Conservation (phyloP, 1,140 invertebrate species). For the Drosophila takahashii region DNA sequence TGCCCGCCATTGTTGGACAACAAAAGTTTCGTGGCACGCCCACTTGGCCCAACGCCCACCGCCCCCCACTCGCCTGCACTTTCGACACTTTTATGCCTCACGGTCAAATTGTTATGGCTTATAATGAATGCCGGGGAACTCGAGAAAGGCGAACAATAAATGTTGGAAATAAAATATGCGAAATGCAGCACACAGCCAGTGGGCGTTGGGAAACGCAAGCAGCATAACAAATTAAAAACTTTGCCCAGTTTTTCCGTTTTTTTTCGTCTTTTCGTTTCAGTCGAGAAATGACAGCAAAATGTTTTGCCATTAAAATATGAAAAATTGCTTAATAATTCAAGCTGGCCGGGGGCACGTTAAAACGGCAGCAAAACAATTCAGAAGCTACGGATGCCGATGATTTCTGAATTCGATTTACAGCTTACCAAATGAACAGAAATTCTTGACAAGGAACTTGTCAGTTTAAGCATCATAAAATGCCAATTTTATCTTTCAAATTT, state of each 20-base stretch:
- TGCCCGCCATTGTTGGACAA: conserved; percentile 40
- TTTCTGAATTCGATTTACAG: conserved; percentile 28
- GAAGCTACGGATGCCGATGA: conserved; percentile 15
- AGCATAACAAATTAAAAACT: conserved; percentile 81
- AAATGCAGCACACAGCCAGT: conserved; percentile 42
- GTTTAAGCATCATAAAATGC: neutral
- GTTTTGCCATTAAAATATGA: conserved; percentile 80
- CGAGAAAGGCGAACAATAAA: conserved; percentile 59
- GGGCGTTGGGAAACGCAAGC: conserved; percentile 34
- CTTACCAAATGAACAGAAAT: conserved; percentile 16
- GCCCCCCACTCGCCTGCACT: conserved; percentile 53
- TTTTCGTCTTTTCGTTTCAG: conserved; percentile 12
- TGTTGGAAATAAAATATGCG: conserved; percentile 63
- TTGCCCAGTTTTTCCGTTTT: conserved; percentile 43
- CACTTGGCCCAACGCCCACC: conserved; percentile 50
- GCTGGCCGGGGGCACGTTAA: conserved; percentile 42
- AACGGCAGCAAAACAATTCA: conserved; percentile 45
- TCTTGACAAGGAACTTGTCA: neutral
- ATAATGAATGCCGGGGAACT: conserved; percentile 65
- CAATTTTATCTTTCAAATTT: neutral
- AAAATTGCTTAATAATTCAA: conserved; percentile 80
- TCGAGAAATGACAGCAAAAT: conserved; percentile 60
- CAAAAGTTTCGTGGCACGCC: conserved; percentile 64
- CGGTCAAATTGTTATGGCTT: conserved; percentile 77
- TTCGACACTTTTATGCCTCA: conserved; percentile 77